Evolutionary conservation across 2,888 invertebrate species (phyloP), one percentile per base, ranked within the genome.

Genomic region (Scelioninae gen. 1): DNA sequence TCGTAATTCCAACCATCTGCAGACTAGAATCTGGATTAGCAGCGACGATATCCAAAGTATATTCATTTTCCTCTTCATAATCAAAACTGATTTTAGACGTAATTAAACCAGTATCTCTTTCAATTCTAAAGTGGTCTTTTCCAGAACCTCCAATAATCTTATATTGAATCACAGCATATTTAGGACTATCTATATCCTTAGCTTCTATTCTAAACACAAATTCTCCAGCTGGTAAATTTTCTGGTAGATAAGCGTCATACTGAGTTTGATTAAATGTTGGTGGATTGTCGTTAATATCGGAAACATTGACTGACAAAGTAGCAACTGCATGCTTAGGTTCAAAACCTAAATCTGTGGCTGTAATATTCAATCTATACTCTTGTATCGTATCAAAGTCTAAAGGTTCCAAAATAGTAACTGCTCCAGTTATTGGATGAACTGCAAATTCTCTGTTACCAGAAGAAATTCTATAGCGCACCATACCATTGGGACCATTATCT

Each of bases 201-300:
- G 98, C 98, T 81, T 93, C 93, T 0, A 97, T 95, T 91, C 94
- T 95, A 87, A 94, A 96, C 9, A 98, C 96, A 85, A 95, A 94
- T 82, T 95, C 95, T 66, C 96, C 95, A 0, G 95, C 92, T 0
- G 96, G 95, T 11, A 96, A 94, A 90, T 98, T 98, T 93, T 98
- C 98, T 0, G 95, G 94, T 51, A 98, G 93, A 89, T 94, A 96
- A 0, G 96, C 96, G 86, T 96, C 94, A 90, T 96, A 98, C 63
- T 94, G 93, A 0, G 95, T 94, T 90, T 96, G 95, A 91, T 96
- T 96, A 89, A 98, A 99, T 11, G 94, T 93, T 0, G 98, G 98
- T 9, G 97, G 95, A 91, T 98, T 98, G 89, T 99, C 98, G 89
- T 98, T 98, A 43, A 98, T 96, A 90, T 99, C 98, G 0, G 97